Conservation (phyloP, 2,888 invertebrate genomes). For the Macrostomum cliftonense region DNA sequence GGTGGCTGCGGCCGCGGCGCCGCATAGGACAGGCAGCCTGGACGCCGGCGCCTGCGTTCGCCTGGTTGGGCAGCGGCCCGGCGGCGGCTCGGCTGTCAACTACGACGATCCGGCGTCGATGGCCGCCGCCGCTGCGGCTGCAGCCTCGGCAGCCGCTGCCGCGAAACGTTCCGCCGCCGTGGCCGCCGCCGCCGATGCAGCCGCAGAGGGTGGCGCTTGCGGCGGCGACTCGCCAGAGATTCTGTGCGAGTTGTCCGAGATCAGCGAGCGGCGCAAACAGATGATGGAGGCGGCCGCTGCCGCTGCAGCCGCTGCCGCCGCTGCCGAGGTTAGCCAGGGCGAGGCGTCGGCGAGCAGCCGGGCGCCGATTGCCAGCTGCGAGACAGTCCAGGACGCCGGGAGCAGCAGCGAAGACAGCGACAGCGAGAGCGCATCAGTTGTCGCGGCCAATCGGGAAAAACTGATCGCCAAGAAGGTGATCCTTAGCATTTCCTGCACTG, state of each 20-base stretch:
- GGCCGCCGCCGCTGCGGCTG: constrained; percentile 2
- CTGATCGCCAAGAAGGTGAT: no score
- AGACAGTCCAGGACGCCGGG: constrained; percentile 22
- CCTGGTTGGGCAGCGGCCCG: not conserved
- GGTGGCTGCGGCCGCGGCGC: constrained; percentile 4
- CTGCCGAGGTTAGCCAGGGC: not conserved
- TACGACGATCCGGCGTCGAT: constrained; percentile 3
- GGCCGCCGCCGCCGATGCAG: constrained; percentile 1
- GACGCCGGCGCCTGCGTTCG: not conserved
- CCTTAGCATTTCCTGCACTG: no score
- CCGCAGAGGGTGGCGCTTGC: not conserved
- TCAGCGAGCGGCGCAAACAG: not conserved
- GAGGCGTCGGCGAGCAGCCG: constrained; percentile 21
- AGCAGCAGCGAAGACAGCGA: constrained; percentile 7
- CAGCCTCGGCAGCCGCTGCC: not conserved
- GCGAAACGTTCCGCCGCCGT: not conserved
- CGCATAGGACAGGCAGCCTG: not conserved
- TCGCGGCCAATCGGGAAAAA: no score
- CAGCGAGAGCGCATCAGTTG: no score
- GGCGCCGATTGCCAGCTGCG: constrained; percentile 36
- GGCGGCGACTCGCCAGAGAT: no score
- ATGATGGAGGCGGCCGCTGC: constrained; percentile 1
- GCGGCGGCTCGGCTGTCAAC: not conserved
- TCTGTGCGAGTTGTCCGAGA: not conserved
- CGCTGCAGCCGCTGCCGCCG: not conserved